Conservation (phyloP, 2,797 vertebrate genomes). For the Clarias fuscus region DNA sequence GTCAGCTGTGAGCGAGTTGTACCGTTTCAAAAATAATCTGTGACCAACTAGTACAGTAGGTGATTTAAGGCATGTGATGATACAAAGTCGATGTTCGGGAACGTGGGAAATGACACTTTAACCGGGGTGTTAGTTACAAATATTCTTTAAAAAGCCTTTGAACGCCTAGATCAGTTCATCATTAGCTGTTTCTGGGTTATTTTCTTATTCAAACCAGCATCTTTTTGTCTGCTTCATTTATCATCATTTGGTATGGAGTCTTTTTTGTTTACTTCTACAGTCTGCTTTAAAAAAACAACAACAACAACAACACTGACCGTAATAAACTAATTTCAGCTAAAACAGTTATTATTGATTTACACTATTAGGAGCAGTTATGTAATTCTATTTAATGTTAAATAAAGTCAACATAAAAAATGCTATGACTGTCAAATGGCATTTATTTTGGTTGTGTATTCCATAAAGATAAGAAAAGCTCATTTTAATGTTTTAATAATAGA, state of each 20-base stretch:
- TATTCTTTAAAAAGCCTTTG: neutral
- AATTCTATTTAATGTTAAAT: neutral
- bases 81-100: no score
- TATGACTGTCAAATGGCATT: neutral
- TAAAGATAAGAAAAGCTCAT: neutral
- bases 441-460: neutral
- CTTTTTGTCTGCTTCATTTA: neutral
- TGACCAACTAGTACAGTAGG: no score
- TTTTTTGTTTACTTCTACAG: neutral
- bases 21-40: no score
- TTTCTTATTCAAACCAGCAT: neutral
- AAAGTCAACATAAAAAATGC: neutral
- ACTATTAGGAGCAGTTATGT: neutral
- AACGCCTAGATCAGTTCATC: neutral
- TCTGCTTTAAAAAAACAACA: neutral
- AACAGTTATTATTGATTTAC: neutral
- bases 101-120: neutral
- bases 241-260: neutral
- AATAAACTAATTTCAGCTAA: neutral
- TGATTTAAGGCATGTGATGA: no score
- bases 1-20: no score
- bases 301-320: neutral
- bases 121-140: neutral
- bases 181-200: neutral
- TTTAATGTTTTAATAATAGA: neutral